These are phyloP conservation scores for Sinocyclocheilus maitianheensis DNA, from an alignment of 2,113 vertebrate genomes.

Conservation along the genomic window DNA sequence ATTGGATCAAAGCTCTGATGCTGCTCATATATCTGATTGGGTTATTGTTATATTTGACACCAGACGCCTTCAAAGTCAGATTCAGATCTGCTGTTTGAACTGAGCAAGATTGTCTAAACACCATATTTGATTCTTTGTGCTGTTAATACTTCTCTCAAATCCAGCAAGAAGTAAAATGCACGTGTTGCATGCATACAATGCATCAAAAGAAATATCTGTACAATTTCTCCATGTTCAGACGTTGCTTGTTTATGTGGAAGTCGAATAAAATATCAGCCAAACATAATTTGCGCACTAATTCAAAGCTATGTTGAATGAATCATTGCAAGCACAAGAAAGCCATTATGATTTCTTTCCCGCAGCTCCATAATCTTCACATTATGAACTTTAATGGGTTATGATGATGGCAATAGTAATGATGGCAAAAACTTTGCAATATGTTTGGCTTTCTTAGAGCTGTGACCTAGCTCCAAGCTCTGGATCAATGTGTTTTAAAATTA, in stretches of 20 bases:
- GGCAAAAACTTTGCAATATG: not conserved
- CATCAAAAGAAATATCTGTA: not conserved
- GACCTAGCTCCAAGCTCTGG: not conserved
- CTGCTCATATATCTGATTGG: not conserved
- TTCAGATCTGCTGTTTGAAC: not conserved
- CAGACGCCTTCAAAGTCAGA: not conserved
- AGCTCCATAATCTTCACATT: not conserved
- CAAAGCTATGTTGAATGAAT: not conserved
- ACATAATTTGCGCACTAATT: not conserved
- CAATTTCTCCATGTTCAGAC: not conserved
- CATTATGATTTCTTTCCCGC: not conserved
- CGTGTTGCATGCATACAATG: not conserved
- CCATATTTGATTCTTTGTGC: not conserved
- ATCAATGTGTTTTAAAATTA: not conserved
- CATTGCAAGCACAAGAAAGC: not conserved
- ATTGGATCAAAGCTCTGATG: not conserved
- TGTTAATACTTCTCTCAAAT: not conserved
- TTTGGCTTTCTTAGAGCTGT: not conserved
- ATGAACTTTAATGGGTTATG: constrained; percentile 2
- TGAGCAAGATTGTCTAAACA: not conserved
- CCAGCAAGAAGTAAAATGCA: not conserved
- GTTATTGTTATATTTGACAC: not conserved
- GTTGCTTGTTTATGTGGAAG: not conserved
- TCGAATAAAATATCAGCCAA: not conserved
- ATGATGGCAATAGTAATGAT: not conserved